These are phyloP conservation scores for Calcarius lapponicus DNA, from an alignment of 2,797 vertebrate species.

Conservation along the genomic window DNA sequence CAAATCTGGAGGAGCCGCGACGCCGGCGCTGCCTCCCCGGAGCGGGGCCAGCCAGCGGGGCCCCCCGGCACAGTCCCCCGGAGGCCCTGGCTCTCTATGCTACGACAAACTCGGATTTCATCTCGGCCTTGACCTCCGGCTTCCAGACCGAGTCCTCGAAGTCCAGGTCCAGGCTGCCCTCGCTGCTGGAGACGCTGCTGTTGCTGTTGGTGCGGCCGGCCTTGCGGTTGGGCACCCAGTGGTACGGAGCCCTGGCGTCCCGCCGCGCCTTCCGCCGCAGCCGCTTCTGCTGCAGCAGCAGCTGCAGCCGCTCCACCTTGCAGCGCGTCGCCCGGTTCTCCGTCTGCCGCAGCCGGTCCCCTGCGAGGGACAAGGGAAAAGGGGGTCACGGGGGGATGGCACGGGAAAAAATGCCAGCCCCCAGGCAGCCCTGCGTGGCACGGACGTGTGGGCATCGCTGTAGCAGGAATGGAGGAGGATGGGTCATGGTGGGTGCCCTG, in stretches of 20 bases:
- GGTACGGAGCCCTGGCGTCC: slow-evolving; percentile 90
- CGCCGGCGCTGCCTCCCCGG: neutral
- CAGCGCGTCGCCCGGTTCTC: slow-evolving; percentile 97
- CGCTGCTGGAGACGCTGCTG: slow-evolving; percentile 88
- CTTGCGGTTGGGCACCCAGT: slow-evolving; percentile 93
- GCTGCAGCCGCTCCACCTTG: slow-evolving; percentile 96
- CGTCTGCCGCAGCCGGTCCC: slow-evolving; percentile 92
- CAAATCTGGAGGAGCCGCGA: neutral
- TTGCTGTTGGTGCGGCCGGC: slow-evolving; percentile 91
- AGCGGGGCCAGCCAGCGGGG: neutral
- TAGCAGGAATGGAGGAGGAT: too few relatives aligned
- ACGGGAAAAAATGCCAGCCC: fast-evolving
- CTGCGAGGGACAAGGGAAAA: slow-evolving; percentile 48
- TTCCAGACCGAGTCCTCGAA: slow-evolving; percentile 98
- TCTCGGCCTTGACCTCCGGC: slow-evolving; percentile 94
- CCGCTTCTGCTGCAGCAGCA: slow-evolving; percentile 96
- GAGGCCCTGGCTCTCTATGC: slow-evolving; percentile 75
- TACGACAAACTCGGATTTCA: slow-evolving; percentile 96
- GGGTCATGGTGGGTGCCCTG: too few relatives aligned
- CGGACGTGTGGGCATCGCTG: fast-evolving
- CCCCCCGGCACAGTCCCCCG: neutral
- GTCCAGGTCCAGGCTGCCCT: slow-evolving; percentile 93
- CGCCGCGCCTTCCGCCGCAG: slow-evolving; percentile 92
- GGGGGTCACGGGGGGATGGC: neutral
- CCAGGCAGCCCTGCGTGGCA: fast-evolving